A percentile compares a stretch with the other conserved stretches of the same genome.
Conservation (phyloP, 1,140 invertebrate species). For the Goniozus legneri region DNA sequence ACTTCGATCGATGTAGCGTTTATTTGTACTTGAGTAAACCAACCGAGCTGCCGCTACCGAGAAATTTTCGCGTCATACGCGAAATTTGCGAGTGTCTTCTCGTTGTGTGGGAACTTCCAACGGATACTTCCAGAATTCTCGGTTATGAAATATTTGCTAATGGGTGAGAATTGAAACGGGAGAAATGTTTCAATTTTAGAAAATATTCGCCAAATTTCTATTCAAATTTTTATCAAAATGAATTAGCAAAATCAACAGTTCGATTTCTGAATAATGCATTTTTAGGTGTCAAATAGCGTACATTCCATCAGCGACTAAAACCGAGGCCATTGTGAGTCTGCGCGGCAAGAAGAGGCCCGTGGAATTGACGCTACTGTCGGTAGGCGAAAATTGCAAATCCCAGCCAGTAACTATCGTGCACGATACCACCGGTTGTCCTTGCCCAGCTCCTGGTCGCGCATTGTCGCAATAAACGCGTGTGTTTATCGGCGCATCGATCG, state of each 20-base stretch:
- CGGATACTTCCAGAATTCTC: conserved; percentile 6
- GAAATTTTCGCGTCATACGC: conserved; percentile 12
- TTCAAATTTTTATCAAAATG: no score
- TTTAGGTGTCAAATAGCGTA: conserved; percentile 4
- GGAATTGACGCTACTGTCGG: no score
- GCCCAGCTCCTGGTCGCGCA: no score
- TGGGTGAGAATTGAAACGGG: background rate
- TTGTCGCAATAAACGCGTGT: no score
- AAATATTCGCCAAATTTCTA: no score
- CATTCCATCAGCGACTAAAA: conserved; percentile 11
- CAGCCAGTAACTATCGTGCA: no score
- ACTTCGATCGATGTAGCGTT: conserved; percentile 15
- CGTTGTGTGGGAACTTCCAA: conserved; percentile 16
- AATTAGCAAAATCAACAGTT: no score
- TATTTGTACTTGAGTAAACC: conserved; percentile 12
- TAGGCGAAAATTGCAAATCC: no score
- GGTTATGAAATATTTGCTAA: conserved; percentile 18
- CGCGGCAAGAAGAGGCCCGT: no score
- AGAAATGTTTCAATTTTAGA: conserved; percentile 1
- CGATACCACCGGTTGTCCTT: no score
- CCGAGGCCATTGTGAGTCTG: conserved; percentile 3
- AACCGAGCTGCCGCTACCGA: conserved; percentile 10
- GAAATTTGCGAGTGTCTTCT: conserved; percentile 10
- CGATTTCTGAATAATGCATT: no score
- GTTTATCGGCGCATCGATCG: no score